Evolutionary conservation across 2,113 vertebrate species (phyloP), one percentile per base, ranked within the genome.

Genomic region (Prinia subflava): DNA sequence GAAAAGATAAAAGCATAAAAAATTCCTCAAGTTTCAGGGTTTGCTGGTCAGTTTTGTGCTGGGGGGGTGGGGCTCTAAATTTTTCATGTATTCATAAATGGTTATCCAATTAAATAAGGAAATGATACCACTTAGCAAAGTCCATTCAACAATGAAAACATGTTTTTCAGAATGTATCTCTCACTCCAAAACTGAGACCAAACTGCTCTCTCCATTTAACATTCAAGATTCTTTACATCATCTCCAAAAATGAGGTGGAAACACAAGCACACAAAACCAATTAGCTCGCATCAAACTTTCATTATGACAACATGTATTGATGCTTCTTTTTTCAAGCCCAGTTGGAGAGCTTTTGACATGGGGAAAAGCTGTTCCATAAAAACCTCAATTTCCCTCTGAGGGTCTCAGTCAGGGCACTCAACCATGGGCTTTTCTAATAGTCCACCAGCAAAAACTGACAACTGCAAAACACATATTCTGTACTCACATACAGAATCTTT

Each of bases 101-200:
- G 25, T 41, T 79, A 56, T 79, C 23, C 27, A 71, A 64, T n/a
- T 21, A 78, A 57, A 46, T 14, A 62, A 47, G 25, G 15, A 55
- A 85, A 50, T 12, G 11, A 4, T 83, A 30, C 25, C 47, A 41
- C 42, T 63, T 59, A 37, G 31, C 22, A 52, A 90, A 78, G 39
- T 6, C 13, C 12, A 4, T 21, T 30, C 27, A 37, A 44, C 33
- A 42, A 59, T 8, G 6, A 80, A 56, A 35, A 31, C 4, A 10
- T 0, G 0, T 42, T 57, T 70, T 74, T 49, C 56, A 59, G 9
- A 75, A 70, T 17, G 14, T 15, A 52, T 20, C 15, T 18, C 10
- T 31, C 37, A 73, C 47, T 76, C 71, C 87, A 37, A 52, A 79
- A 52, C 18, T 20, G 35, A 12, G 11, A 69, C 27, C 30, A 56